Evolutionary conservation across 1,140 invertebrate genomes (phyloP).

Genomic region (Holcopasites calliopsidis): DNA sequence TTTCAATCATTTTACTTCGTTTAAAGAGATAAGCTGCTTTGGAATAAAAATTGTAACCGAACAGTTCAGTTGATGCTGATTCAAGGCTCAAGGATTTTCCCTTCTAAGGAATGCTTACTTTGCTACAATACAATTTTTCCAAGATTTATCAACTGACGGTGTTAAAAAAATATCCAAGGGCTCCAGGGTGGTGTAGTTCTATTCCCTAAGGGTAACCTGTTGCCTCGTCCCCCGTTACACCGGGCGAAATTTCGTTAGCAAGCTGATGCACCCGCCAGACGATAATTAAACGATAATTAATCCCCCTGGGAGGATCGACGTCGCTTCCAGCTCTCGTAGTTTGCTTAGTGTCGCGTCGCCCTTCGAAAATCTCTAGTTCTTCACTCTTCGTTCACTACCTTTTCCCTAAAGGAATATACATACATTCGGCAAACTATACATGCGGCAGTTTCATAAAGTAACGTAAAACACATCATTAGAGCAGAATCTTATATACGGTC

Average conservation of each 20-base stretch:
- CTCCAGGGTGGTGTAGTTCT: too few relatives aligned
- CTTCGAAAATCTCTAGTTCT: background rate
- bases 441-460: too few relatives aligned
- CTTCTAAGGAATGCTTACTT: background rate
- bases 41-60: too few relatives aligned
- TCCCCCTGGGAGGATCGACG: background rate
- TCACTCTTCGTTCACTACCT: background rate
- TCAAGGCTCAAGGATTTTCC: too few relatives aligned
- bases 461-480: too few relatives aligned
- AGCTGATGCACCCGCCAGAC: constrained; percentile 3
- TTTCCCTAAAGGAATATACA: too few relatives aligned
- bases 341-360: background rate
- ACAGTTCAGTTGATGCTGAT: too few relatives aligned
- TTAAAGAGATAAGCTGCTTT: too few relatives aligned
- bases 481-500: too few relatives aligned
- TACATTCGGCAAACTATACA: too few relatives aligned
- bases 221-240: background rate
- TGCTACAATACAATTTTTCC: background rate
- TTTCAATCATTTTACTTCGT: too few relatives aligned
- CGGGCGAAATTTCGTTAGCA: constrained; percentile 28
- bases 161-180: background rate
- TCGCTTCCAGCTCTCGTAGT: background rate
- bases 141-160: background rate
- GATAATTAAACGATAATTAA: constrained; percentile 44
- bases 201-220: constrained; percentile 8